phyloP scores from a whole-genome alignment of 2,888 invertebrate genomes.

The Acleris cristana region DNA sequence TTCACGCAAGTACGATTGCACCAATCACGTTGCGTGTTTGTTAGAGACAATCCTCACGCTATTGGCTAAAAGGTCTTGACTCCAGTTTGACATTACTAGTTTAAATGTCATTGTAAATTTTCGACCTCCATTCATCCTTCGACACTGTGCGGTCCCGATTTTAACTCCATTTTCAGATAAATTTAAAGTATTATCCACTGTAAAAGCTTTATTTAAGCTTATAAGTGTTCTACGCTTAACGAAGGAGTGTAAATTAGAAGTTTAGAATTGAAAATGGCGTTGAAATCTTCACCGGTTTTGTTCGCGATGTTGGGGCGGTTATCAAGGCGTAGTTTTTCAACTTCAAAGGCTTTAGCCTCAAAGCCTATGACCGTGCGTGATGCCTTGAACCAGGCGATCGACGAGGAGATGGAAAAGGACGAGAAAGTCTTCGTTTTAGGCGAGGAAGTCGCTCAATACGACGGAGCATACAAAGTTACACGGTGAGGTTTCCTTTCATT shows the following conservation, averaged over 20 bases:
- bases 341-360: slow-evolving; percentile 65
- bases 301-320: slow-evolving; percentile 62
- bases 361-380: slow-evolving; percentile 96
- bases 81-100: neutral
- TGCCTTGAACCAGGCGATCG: slow-evolving; percentile 97
- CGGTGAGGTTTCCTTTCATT: slow-evolving; percentile 57
- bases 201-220: slow-evolving; percentile 48
- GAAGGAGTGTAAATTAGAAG: slow-evolving; percentile 46
- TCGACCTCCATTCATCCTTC: slow-evolving; percentile 83
- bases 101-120: slow-evolving; percentile 37
- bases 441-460: slow-evolving; percentile 99
- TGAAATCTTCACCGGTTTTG: slow-evolving; percentile 75
- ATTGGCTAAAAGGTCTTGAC: slow-evolving; percentile 7
- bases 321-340: slow-evolving; percentile 72
- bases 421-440: slow-evolving; percentile 95
- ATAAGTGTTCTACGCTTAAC: slow-evolving; percentile 49
- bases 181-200: slow-evolving; percentile 46
- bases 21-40: slow-evolving; percentile 11
- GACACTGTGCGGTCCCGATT: slow-evolving; percentile 53
- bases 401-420: slow-evolving; percentile 98
- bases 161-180: slow-evolving; percentile 62
- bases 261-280: slow-evolving; percentile 70
- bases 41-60: neutral
- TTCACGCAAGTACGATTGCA: neutral
- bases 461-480: slow-evolving; percentile 98